A percentile compares a stretch with the other conserved stretches of the same genome.
These are phyloP conservation scores for Numenius phaeopus DNA, from an alignment of 2,797 vertebrate genomes.

Conservation along the genomic window DNA sequence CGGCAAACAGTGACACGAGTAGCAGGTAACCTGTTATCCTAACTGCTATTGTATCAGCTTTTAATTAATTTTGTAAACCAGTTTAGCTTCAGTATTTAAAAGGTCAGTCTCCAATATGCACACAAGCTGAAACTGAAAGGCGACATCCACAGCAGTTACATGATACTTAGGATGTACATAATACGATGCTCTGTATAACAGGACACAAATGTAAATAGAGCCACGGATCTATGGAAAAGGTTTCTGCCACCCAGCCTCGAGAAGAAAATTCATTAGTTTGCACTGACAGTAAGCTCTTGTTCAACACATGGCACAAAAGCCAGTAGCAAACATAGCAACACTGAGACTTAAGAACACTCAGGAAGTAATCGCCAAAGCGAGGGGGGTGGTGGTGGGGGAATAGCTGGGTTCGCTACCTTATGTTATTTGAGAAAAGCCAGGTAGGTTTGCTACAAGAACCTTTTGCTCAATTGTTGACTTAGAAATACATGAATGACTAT, in stretches of 20 bases:
- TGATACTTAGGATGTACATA: not conserved
- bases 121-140: not conserved
- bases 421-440: not conserved
- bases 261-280: constrained; percentile 44
- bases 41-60: not conserved
- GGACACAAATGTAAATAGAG: constrained; percentile 35
- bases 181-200: not conserved
- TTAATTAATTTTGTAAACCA: constrained; percentile 17
- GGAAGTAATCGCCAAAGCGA: not conserved
- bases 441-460: not conserved
- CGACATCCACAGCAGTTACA: not conserved
- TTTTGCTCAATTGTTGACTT: not conserved
- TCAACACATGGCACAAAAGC: constrained; percentile 36
- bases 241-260: not conserved
- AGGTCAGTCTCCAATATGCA: not conserved
- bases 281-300: constrained; percentile 40
- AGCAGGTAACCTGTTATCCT: not conserved
- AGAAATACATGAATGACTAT: not conserved
- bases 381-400: rapidly evolving
- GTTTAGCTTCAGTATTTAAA: not conserved
- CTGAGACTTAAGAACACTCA: not conserved
- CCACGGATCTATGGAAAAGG: not conserved
- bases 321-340: constrained; percentile 7
- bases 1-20: not conserved
- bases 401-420: not conserved